A percentile compares a stretch with the other conserved stretches of the same genome.
phyloP scores from a whole-genome alignment of 2,797 vertebrate genomes.

The Bucorvus abyssinicus region DNA sequence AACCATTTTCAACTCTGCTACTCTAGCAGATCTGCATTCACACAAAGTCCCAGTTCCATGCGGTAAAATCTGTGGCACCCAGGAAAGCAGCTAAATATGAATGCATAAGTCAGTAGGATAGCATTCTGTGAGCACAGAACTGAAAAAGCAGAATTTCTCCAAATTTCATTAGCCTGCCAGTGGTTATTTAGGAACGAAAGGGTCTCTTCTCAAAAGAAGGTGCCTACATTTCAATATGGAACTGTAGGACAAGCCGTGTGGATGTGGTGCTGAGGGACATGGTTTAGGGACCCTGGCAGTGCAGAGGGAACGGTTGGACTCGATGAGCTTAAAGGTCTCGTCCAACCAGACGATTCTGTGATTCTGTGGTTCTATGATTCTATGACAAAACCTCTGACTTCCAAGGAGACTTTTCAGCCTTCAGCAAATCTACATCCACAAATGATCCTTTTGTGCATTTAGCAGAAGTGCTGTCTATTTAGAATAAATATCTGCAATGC shows the following conservation, averaged over 20 bases:
- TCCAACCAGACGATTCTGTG: too few relatives aligned
- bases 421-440: background rate
- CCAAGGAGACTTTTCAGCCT: background rate
- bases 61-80: background rate
- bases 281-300: too few relatives aligned
- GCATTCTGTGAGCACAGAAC: background rate
- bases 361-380: too few relatives aligned
- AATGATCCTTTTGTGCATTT: background rate
- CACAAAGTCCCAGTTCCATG: background rate
- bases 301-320: too few relatives aligned
- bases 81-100: background rate
- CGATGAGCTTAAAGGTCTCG: too few relatives aligned
- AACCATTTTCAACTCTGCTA: background rate
- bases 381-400: background rate
- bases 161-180: background rate
- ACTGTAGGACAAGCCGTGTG: background rate
- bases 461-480: background rate
- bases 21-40: background rate
- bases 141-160: background rate
- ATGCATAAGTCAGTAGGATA: background rate
- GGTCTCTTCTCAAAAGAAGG: background rate
- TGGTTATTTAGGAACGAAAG: background rate
- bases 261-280: too few relatives aligned
- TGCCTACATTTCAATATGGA: background rate
- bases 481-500: background rate